Evolutionary conservation across 2,113 vertebrate genomes (phyloP).

Genomic region (Uria lomvia): DNA sequence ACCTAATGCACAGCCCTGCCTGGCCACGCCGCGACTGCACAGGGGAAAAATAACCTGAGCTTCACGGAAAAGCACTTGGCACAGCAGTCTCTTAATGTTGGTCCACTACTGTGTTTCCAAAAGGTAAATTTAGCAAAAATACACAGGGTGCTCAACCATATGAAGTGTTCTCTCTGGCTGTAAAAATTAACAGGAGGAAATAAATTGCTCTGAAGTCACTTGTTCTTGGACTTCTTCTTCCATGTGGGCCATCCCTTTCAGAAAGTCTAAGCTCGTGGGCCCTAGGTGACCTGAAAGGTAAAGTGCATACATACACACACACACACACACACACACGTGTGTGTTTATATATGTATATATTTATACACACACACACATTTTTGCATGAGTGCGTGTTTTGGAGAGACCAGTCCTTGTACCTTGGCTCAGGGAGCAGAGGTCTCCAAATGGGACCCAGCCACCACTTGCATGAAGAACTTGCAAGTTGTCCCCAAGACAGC

Average conservation of each 20-base stretch:
- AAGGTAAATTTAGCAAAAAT: conserved; percentile 32
- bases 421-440: not conserved
- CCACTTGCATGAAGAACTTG: not conserved
- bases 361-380: not conserved
- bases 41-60: not conserved
- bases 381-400: not conserved
- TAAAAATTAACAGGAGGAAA: conserved; percentile 14
- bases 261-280: not conserved
- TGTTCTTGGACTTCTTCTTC: not conserved
- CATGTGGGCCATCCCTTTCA: not conserved
- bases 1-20: not conserved
- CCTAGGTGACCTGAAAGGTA: not conserved
- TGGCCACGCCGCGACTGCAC: not conserved
- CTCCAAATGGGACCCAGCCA: not conserved
- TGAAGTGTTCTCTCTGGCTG: not conserved
- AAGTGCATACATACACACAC: not conserved
- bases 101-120: not conserved
- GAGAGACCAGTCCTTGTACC: not conserved
- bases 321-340: not conserved
- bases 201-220: not conserved
- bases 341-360: not conserved
- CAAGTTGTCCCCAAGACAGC: not conserved
- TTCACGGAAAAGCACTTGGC: not conserved
- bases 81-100: not conserved
- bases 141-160: not conserved